Conservation (phyloP, 2,888 invertebrate species). For the Tipula unca region DNA sequence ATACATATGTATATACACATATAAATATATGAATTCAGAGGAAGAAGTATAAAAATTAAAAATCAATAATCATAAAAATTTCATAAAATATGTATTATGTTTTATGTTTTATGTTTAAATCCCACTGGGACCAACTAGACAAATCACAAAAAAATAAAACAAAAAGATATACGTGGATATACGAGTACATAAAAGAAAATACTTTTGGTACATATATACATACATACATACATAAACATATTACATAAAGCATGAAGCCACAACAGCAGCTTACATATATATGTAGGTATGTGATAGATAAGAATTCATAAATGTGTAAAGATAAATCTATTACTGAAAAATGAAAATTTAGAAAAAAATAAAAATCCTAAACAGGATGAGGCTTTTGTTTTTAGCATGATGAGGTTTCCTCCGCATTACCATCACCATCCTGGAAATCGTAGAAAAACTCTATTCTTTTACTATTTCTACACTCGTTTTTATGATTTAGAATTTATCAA, state of each 20-base stretch:
- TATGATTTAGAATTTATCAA: neutral
- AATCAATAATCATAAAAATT: neutral
- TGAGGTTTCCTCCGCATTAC: neutral
- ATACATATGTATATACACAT: neutral
- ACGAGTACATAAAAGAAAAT: neutral
- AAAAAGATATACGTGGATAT: neutral
- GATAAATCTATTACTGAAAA: conserved; percentile 2
- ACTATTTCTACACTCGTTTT: neutral
- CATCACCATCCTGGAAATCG: neutral
- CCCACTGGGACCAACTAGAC: conserved; percentile 4
- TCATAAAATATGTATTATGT: neutral
- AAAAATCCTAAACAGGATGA: neutral
- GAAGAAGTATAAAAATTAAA: neutral
- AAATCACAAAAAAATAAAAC: neutral
- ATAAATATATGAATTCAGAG: neutral
- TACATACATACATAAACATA: neutral
- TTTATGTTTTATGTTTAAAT: neutral
- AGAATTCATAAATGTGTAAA: conserved; percentile 4
- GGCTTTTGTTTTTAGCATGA: neutral
- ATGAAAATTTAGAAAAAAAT: neutral
- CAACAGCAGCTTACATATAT: neutral
- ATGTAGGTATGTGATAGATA: neutral
- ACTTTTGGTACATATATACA: neutral
- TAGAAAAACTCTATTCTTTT: neutral
- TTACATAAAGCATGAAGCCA: neutral